Evolutionary conservation across 1,140 invertebrate species (phyloP).

Genomic region (Brachionus asplanchnoidis): DNA sequence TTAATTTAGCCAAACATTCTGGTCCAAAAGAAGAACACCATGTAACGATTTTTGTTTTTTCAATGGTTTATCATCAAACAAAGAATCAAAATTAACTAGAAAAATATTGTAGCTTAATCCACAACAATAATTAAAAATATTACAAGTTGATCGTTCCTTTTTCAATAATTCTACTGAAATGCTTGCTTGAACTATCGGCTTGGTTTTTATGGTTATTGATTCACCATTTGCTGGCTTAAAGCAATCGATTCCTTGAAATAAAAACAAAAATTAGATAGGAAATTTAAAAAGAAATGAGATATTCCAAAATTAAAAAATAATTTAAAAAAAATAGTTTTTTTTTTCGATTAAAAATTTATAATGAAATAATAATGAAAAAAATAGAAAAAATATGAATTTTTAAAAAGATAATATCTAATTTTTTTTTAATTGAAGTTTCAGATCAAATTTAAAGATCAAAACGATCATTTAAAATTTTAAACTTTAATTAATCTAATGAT

Average conservation of each 20-base stretch:
- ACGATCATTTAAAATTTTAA: no score
- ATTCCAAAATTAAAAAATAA: no score
- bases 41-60: constrained; percentile 27
- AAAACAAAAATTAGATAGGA: neutral
- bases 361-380: no score
- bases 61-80: neutral
- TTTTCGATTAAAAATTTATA: neutral
- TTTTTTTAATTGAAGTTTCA: no score
- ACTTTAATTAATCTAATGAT: no score
- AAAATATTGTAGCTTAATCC: neutral
- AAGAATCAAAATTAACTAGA: constrained; percentile 7
- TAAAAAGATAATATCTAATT: no score
- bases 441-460: no score
- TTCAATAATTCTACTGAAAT: constrained; percentile 18
- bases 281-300: neutral
- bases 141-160: constrained; percentile 12
- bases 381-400: no score
- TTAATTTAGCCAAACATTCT: neutral
- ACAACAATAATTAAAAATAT: neutral
- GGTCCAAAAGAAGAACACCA: constrained; percentile 26
- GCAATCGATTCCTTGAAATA: constrained; percentile 5
- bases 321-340: neutral
- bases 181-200: neutral
- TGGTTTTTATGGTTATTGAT: constrained; percentile 28
- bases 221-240: constrained; percentile 41